Base-by-base conservation (phyloP, 2,797 vertebrate species). In the Cynopterus sphinx region DNA sequence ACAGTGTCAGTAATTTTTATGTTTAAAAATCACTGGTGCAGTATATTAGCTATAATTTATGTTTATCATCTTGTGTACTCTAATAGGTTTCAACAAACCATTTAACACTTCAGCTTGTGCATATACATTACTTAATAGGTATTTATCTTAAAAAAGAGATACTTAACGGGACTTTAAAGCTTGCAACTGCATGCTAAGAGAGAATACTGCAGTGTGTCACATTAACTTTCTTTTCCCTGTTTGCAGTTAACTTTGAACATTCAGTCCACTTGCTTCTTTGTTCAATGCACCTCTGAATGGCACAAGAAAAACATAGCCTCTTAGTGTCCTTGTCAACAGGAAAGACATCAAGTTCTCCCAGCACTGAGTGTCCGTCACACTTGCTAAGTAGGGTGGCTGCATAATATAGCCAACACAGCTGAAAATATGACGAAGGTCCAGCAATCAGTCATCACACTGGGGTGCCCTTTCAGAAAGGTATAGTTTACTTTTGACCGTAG, bases 11-110 rank as follows among this genome's bases (percentile, higher is more conserved):
- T 99, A 99, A 99, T 99, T 99, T 99, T 99, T 99, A 99, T 99
- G 99, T 99, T 99, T 98, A 98, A 99, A 99, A 99, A 99, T 99
- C 99, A 99, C 99, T 99, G 99, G 99, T 99, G 99, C 99, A 99
- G 99, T 99, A 99, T 99, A 99, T 99, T 99, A 99, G 99, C 99
- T 99, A 99, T 99, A 99, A 99, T 99, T 99, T 99, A 99, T 99
- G 99, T 99, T 99, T 99, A 99, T 99, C 99, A 99, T 99, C 99
- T 98, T 99, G 99, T 99, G 99, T 99, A 99, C 99, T 99, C 99
- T 99, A 98, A 99, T 99, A 99, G 99, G 99, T 99, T 99, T 99
- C 99, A 99, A 99, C 99, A 99, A 99, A 99, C 99, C 99, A 99
- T 99, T 99, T 99, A 99, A 99, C 99, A 98, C 99, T 99, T 99